Conservation (phyloP, 64 coral and sea anemone species). For the Actinia tenebrosa region DNA sequence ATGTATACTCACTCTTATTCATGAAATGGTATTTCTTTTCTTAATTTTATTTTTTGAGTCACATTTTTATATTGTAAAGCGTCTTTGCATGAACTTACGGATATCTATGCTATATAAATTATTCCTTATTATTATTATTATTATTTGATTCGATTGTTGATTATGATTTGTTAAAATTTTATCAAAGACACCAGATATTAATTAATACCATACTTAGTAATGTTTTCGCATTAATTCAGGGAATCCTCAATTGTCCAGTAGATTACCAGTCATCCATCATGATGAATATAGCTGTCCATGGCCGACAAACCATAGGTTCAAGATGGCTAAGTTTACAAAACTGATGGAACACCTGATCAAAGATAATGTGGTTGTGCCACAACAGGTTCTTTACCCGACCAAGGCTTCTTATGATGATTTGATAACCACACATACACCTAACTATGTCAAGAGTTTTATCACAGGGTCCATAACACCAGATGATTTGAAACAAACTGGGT, state of each 20-base stretch:
- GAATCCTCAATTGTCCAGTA: neutral
- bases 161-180: too few species aligned
- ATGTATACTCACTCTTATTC: too few species aligned
- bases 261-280: slow-evolving; percentile 50
- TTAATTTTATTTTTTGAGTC: too few species aligned
- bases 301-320: slow-evolving; percentile 55
- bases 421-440: neutral
- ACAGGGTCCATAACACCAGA: slow-evolving; percentile 5
- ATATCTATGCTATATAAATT: too few species aligned
- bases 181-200: neutral
- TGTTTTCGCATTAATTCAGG: neutral
- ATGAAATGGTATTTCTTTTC: too few species aligned
- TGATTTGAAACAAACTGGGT: slow-evolving; percentile 51
- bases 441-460: slow-evolving; percentile 34
- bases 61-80: too few species aligned
- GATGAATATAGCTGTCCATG: slow-evolving; percentile 39
- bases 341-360: slow-evolving; percentile 48
- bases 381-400: slow-evolving; percentile 21
- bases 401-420: slow-evolving; percentile 42
- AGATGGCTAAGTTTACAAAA: slow-evolving; percentile 62
- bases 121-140: too few species aligned
- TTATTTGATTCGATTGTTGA: too few species aligned
- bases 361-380: slow-evolving; percentile 34
- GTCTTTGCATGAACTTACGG: too few species aligned
- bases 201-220: neutral